phyloP scores from a whole-genome alignment of 2,888 invertebrate genomes.

The Vesta saturnalis region DNA sequence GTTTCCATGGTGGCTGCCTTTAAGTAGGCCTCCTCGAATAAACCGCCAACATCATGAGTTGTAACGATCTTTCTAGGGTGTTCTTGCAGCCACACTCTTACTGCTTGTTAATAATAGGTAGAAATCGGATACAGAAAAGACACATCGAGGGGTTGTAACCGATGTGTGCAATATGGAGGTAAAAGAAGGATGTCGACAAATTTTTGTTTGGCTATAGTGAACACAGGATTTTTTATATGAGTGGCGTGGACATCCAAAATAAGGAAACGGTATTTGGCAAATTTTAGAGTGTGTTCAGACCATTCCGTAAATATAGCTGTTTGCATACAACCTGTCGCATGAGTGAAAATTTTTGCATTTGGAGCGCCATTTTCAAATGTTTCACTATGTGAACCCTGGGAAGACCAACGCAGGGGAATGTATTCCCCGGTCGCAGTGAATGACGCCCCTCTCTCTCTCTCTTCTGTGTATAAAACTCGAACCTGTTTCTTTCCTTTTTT shows the following conservation, averaged over 20 bases:
- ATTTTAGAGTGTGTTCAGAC: neutral
- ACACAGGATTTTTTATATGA: neutral
- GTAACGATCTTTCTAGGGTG: neutral
- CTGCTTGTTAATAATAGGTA: neutral
- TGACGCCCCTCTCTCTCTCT: neutral
- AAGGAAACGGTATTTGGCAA: neutral
- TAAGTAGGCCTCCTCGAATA: neutral
- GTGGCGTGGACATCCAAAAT: neutral
- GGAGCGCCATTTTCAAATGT: neutral
- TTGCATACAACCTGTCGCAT: neutral
- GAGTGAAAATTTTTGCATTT: neutral
- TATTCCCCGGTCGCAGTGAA: neutral
- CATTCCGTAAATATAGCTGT: neutral
- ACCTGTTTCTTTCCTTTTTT: neutral
- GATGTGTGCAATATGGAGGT: neutral
- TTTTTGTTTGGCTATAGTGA: neutral
- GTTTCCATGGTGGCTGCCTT: neutral
- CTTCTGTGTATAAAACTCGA: neutral
- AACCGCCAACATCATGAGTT: neutral
- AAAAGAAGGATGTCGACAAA: neutral
- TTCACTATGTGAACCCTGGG: neutral
- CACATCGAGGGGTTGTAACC: neutral
- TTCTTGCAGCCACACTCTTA: neutral
- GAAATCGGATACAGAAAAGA: neutral
- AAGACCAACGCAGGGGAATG: neutral